Conservation (phyloP, 2,113 vertebrate species). For the Sarotherodon lohbergeri region DNA sequence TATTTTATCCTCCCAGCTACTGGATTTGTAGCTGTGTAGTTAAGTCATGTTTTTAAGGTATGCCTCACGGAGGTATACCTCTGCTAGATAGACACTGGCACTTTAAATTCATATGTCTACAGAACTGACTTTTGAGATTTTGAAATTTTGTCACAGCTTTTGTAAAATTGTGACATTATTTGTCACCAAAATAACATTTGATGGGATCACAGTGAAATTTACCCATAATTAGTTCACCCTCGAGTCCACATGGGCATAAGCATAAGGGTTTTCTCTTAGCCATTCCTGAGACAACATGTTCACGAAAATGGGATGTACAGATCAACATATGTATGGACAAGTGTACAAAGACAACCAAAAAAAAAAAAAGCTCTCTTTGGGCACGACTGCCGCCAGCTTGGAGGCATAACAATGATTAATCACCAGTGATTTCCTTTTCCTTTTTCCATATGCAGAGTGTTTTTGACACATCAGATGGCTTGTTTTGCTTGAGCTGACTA, state of each 20-base stretch:
- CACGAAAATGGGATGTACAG: fast-evolving
- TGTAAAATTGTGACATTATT: background rate
- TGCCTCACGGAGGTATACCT: background rate
- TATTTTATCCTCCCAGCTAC: background rate
- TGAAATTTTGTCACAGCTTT: background rate
- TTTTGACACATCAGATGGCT: conserved; percentile 6
- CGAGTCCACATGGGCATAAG: background rate
- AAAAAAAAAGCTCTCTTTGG: background rate
- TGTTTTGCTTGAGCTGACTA: conserved; percentile 43
- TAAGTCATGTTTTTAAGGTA: background rate
- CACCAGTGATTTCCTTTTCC: background rate
- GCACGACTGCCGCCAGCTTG: background rate
- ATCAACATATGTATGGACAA: background rate
- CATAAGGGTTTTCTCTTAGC: background rate
- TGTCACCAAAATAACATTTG: background rate
- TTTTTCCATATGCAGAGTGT: background rate
- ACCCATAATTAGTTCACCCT: background rate
- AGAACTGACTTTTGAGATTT: fast-evolving
- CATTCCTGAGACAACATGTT: fast-evolving
- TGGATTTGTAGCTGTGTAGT: background rate
- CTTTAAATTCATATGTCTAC: background rate
- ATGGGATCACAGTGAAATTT: background rate
- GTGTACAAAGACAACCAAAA: background rate
- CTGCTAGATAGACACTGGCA: background rate
- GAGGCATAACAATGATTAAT: background rate